These are phyloP conservation scores for Alca torda DNA, from an alignment of 2,797 vertebrate genomes.

Conservation along the genomic window DNA sequence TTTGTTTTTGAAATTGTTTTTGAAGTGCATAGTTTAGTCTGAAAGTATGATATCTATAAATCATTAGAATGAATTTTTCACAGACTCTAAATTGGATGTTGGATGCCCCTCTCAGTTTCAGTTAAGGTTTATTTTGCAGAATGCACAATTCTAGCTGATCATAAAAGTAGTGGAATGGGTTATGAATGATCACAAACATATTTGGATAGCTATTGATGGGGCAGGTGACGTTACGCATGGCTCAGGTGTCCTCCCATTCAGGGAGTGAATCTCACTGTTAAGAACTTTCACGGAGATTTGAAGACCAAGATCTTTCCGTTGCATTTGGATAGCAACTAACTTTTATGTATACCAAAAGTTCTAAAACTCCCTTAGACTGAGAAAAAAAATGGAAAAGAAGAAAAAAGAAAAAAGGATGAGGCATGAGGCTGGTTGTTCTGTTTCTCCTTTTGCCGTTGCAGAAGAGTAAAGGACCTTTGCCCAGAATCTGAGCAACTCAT, in stretches of 20 bases:
- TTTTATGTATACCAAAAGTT: background rate
- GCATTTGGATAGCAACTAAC: background rate
- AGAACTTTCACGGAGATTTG: background rate
- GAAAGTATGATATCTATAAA: background rate
- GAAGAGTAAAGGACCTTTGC: background rate
- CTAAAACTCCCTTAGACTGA: background rate
- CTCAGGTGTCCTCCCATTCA: background rate
- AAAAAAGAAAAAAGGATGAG: accelerated
- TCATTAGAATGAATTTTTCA: background rate
- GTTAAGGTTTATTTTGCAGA: background rate
- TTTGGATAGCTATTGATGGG: background rate
- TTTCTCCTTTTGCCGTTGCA: background rate
- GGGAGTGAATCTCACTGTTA: background rate
- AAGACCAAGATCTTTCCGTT: background rate
- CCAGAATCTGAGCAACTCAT: background rate
- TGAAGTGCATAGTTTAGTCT: background rate
- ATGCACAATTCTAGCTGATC: background rate
- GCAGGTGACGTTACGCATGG: background rate
- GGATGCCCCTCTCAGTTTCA: background rate
- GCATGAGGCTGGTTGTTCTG: background rate
- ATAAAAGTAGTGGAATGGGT: background rate
- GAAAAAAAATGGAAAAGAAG: background rate
- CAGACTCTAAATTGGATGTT: background rate
- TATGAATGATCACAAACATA: background rate
- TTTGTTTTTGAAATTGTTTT: background rate